Conservation (phyloP, 2,888 invertebrate genomes). For the Synanthedon myopaeformis region DNA sequence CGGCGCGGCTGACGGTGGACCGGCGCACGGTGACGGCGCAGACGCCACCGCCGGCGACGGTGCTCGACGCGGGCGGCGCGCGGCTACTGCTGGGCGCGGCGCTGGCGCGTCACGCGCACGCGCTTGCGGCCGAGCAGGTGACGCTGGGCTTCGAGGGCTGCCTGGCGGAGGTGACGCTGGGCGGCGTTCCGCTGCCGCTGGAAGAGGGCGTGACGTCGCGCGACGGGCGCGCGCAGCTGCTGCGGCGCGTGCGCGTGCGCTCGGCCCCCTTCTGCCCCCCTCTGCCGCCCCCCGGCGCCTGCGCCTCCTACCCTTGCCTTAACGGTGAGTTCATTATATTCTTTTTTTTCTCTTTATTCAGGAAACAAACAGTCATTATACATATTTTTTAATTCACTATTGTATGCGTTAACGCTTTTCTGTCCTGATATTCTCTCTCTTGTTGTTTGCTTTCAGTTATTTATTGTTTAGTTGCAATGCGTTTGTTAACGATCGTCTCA, state of each 20-base stretch:
- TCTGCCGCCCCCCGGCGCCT: constrained; percentile 40
- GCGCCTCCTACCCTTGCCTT: constrained; percentile 50
- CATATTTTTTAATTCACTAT: too few relatives aligned
- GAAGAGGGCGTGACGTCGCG: constrained; percentile 46
- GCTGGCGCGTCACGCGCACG: constrained; percentile 80
- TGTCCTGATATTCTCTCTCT: too few relatives aligned
- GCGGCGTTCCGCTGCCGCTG: constrained; percentile 80
- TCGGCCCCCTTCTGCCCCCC: constrained; percentile 28
- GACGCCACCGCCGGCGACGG: constrained; percentile 77
- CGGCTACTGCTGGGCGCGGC: constrained; percentile 88
- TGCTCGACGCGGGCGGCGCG: constrained; percentile 86
- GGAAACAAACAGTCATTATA: too few relatives aligned
- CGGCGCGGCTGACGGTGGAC: constrained; percentile 83
- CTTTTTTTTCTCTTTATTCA: too few relatives aligned
- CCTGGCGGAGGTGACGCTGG: constrained; percentile 86
- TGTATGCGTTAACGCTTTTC: too few relatives aligned
- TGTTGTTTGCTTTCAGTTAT: too few relatives aligned
- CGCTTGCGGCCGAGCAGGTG: constrained; percentile 72
- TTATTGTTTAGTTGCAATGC: too few relatives aligned
- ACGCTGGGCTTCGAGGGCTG: constrained; percentile 92
- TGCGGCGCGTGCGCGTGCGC: constrained; percentile 44
- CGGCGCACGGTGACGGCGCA: constrained; percentile 82
- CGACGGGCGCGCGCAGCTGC: constrained; percentile 43
- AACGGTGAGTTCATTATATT: constrained; percentile 27
- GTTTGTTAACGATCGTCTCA: too few relatives aligned